Evolutionary conservation across 2,888 invertebrate species (phyloP).

Genomic region (Julus scanicus): DNA sequence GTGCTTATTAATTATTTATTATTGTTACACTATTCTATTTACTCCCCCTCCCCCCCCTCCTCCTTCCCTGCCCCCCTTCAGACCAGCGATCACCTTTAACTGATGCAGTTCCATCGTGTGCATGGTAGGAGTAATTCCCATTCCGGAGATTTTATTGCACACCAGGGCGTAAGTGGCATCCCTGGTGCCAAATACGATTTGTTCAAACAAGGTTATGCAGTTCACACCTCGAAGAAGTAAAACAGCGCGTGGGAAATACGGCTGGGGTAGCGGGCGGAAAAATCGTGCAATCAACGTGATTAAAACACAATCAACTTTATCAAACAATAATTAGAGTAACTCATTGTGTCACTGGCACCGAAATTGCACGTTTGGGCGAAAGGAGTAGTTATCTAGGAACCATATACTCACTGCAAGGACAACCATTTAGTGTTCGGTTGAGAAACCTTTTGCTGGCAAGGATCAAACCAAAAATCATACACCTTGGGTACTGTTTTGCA

Average conservation of each 20-base stretch:
- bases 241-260: neutral
- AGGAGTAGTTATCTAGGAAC: too few relatives aligned
- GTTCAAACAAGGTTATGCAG: neutral
- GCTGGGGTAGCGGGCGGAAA: neutral
- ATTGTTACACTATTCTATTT: neutral
- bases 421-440: neutral
- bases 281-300: neutral
- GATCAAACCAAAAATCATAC: too few relatives aligned
- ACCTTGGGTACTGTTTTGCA: too few relatives aligned
- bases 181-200: constrained; percentile 11
- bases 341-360: neutral
- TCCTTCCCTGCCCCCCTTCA: neutral
- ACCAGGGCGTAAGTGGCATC: neutral
- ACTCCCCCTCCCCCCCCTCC: neutral
- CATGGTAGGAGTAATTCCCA: neutral
- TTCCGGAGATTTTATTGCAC: constrained; percentile 2
- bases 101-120: neutral
- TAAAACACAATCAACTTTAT: neutral
- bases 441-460: neutral
- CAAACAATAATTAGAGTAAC: neutral
- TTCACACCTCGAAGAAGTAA: neutral
- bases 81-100: constrained; percentile 4
- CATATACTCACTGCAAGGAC: neutral
- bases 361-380: neutral
- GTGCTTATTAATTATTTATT: neutral